Percentiles rank a stretch among this genome's conserved stretches.
Conservation (phyloP, 2,888 invertebrate species). For the Sphecodes monilicornis region DNA sequence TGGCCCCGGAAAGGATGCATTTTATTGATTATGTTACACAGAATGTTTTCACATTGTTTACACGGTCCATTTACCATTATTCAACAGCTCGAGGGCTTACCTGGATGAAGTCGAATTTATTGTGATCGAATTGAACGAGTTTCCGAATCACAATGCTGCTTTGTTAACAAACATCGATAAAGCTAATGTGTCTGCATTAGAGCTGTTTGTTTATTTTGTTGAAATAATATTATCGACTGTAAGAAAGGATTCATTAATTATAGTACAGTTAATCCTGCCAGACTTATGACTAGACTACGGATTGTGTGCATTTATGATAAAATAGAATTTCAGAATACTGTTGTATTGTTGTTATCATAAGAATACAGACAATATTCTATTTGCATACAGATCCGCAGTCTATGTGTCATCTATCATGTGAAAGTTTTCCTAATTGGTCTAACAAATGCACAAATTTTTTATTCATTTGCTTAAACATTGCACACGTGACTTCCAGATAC, state of each 20-base stretch:
- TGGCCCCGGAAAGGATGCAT: background rate
- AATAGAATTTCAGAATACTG: background rate
- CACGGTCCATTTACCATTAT: background rate
- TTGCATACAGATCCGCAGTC: too few species aligned
- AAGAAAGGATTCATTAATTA: background rate
- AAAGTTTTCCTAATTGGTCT: background rate
- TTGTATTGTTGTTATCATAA: too few species aligned
- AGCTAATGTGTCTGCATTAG: background rate
- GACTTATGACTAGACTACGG: background rate
- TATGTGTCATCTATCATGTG: too few species aligned
- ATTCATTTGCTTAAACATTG: background rate
- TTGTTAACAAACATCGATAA: background rate
- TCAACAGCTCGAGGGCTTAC: background rate
- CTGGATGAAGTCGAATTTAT: background rate
- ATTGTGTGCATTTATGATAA: background rate
- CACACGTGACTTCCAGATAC: conserved; percentile 23
- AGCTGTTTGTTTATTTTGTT: background rate
- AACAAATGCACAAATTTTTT: background rate
- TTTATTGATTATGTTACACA: background rate
- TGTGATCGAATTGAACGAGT: background rate
- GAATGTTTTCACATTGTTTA: background rate
- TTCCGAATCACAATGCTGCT: background rate
- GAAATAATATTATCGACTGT: background rate
- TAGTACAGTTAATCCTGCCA: background rate
- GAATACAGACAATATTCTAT: too few species aligned